Evolutionary conservation across 2,113 vertebrate genomes (phyloP).

Genomic region (Anoplopoma fimbria): DNA sequence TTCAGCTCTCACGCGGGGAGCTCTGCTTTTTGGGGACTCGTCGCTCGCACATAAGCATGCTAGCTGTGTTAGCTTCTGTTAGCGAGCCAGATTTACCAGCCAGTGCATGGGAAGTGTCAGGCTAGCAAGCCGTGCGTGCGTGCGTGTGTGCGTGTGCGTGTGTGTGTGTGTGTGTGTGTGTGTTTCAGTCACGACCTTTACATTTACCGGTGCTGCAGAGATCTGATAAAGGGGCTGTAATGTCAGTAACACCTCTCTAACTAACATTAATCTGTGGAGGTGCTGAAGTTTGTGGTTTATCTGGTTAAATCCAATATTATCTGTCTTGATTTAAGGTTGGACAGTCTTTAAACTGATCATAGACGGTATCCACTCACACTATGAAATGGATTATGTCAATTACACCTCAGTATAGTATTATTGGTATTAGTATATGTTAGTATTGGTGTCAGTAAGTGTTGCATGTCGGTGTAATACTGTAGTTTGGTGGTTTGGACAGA

Average conservation of each 20-base stretch:
- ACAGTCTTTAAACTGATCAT: not conserved
- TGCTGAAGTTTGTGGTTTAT: not conserved
- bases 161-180: not conserved
- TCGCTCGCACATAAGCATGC: conserved; percentile 51
- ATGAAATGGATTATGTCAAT: too few relatives aligned
- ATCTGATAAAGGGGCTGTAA: not conserved
- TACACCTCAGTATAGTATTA: not conserved
- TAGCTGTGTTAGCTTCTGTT: conserved; percentile 57
- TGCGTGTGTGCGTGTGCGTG: not conserved
- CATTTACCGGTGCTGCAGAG: not conserved
- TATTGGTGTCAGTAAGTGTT: not conserved
- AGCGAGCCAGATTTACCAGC: conserved; percentile 36
- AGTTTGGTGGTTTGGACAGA: not conserved
- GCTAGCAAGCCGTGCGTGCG: conserved; percentile 6
- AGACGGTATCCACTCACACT: not conserved
- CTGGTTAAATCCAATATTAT: not conserved
- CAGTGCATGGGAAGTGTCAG: conserved; percentile 18
- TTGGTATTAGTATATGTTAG: too few relatives aligned
- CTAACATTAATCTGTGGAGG: conserved; percentile 6
- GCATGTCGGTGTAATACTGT: not conserved
- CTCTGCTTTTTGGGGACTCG: conserved; percentile 1
- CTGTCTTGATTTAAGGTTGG: not conserved
- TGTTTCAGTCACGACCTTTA: conserved; percentile 57
- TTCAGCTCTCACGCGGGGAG: not conserved
- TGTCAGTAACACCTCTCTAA: not conserved